These are phyloP conservation scores for Vireo griseus DNA, from an alignment of 2,797 vertebrate genomes.

Conservation along the genomic window DNA sequence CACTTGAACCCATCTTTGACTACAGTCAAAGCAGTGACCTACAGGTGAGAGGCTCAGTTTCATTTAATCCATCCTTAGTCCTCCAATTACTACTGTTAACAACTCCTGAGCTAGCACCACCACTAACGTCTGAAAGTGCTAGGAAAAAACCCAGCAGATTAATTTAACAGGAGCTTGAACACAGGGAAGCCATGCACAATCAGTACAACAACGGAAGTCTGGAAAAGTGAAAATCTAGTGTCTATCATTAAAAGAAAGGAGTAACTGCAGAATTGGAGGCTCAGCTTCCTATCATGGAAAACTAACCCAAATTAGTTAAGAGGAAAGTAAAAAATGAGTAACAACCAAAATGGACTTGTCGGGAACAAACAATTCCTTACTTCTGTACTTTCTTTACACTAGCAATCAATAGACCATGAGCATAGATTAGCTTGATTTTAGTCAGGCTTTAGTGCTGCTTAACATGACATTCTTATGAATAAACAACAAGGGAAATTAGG, in stretches of 20 bases:
- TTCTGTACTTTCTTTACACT: background rate
- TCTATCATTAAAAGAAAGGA: background rate
- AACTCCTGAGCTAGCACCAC: background rate
- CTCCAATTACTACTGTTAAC: background rate
- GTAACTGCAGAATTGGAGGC: background rate
- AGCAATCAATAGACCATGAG: background rate
- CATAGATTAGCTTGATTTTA: background rate
- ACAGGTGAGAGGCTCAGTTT: background rate
- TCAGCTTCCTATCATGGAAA: background rate
- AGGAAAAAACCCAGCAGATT: background rate
- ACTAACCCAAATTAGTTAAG: background rate
- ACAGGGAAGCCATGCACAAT: background rate
- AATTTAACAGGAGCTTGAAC: background rate
- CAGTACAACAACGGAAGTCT: rapidly evolving
- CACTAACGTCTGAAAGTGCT: background rate
- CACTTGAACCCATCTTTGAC: background rate
- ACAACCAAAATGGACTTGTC: background rate
- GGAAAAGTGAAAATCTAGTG: background rate
- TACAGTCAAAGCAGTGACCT: background rate
- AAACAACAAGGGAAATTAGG: background rate
- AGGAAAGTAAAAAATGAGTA: background rate
- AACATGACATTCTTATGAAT: background rate
- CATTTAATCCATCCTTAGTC: background rate
- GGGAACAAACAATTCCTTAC: background rate
- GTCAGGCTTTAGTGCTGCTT: background rate